Conservation (phyloP, 2,888 invertebrate genomes). For the Mesodorylaimus sp. region DNA sequence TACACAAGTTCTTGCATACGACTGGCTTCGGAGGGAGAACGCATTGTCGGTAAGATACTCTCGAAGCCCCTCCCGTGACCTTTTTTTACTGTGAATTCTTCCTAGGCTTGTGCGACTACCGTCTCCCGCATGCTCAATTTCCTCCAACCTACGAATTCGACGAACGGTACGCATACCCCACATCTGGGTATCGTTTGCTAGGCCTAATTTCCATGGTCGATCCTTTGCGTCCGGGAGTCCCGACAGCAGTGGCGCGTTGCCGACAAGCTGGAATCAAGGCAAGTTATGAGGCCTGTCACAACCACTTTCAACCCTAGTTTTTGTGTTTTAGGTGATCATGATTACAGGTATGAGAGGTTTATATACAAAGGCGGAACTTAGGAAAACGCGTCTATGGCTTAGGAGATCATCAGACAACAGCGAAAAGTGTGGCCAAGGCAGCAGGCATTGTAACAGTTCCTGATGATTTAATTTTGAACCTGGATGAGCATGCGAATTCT, state of each 20-base stretch:
- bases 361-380: too few species aligned
- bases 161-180: conserved; percentile 15
- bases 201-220: conserved; percentile 11
- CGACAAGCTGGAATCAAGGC: conserved; percentile 32
- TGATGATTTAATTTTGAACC: conserved; percentile 39
- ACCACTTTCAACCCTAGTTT: too few species aligned
- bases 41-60: too few species aligned
- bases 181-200: conserved; percentile 6
- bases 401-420: conserved; percentile 41
- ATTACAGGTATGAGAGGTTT: too few species aligned
- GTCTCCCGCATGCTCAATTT: conserved; percentile 71
- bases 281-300: too few species aligned
- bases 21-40: conserved; percentile 63
- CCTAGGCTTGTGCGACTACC: conserved; percentile 64
- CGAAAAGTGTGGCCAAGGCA: conserved; percentile 49
- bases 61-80: too few species aligned
- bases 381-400: too few species aligned
- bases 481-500: conserved; percentile 66
- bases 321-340: conserved; percentile 36
- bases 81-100: too few species aligned
- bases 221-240: conserved; percentile 9
- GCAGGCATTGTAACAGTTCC: conserved; percentile 82
- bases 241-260: conserved; percentile 9
- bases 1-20: conserved; percentile 51
- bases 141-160: conserved; percentile 54